Percentiles rank a stretch among this genome's conserved stretches.
Evolutionary conservation across 2,888 invertebrate species (phyloP).

Genomic region (Lagria hirta): DNA sequence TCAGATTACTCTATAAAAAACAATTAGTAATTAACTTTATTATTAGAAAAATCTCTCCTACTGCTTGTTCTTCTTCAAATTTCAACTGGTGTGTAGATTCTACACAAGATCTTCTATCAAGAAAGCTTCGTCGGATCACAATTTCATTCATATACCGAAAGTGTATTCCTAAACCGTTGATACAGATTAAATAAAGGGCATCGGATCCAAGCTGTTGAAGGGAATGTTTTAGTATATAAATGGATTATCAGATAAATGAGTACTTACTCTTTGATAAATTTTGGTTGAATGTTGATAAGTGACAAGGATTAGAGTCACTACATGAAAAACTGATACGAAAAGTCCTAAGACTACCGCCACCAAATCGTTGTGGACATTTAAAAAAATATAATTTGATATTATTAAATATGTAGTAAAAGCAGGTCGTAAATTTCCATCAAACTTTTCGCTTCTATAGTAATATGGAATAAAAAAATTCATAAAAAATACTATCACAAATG

Average conservation of each 20-base stretch:
- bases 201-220: conserved; percentile 66
- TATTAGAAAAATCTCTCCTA: conserved; percentile 43
- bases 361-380: conserved; percentile 75
- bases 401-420: conserved; percentile 73
- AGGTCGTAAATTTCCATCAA: conserved; percentile 58
- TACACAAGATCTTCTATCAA: conserved; percentile 83
- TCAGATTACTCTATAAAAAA: conserved; percentile 71
- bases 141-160: conserved; percentile 88
- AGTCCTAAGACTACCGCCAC: conserved; percentile 70
- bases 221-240: background rate
- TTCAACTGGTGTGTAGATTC: conserved; percentile 80
- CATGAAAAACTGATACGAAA: conserved; percentile 67
- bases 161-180: conserved; percentile 83
- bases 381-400: conserved; percentile 79
- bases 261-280: conserved; percentile 9
- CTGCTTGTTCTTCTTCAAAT: conserved; percentile 85
- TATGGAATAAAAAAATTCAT: conserved; percentile 68
- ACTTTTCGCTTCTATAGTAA: conserved; percentile 59
- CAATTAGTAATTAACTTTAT: conserved; percentile 28
- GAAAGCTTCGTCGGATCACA: conserved; percentile 80
- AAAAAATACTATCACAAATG: conserved; percentile 53
- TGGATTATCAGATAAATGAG: background rate
- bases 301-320: conserved; percentile 60
- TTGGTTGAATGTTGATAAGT: conserved; percentile 51
- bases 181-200: conserved; percentile 68